Percentiles rank a stretch among this genome's conserved stretches.
These are phyloP conservation scores for Eupeodes latifasciatus DNA, from an alignment of 2,888 invertebrate genomes.

Conservation along the genomic window DNA sequence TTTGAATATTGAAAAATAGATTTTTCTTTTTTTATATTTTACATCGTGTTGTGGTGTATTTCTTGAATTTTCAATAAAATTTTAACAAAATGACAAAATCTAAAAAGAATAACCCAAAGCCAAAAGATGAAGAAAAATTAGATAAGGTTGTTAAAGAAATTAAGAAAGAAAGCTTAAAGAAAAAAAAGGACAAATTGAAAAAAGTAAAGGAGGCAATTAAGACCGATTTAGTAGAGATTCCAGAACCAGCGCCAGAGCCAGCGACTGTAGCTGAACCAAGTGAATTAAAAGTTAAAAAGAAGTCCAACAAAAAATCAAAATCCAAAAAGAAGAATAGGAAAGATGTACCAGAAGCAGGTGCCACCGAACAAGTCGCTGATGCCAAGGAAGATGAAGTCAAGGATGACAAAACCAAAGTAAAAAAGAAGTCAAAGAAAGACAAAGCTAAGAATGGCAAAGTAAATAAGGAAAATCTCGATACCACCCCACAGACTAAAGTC, in stretches of 20 bases:
- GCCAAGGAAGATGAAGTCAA: too few species aligned
- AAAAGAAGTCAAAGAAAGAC: too few species aligned
- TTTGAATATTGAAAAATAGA: too few species aligned
- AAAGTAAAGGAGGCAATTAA: constrained; percentile 30
- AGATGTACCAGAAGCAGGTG: not conserved
- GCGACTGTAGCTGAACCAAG: not conserved
- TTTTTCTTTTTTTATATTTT: too few species aligned
- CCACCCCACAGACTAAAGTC: not conserved
- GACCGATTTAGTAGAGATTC: constrained; percentile 6
- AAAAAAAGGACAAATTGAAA: not conserved
- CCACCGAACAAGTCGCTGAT: too few species aligned
- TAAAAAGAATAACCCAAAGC: not conserved
- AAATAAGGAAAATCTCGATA: too few species aligned
- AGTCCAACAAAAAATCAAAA: not conserved
- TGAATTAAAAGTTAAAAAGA: not conserved
- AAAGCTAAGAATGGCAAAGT: too few species aligned
- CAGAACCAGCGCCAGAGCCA: not conserved
- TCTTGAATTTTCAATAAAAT: not conserved
- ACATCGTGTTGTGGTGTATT: not conserved
- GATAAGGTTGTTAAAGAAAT: not conserved
- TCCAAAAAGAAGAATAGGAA: not conserved
- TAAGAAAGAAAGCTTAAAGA: not conserved
- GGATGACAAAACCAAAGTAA: too few species aligned
- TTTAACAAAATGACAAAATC: not conserved
- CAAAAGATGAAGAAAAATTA: not conserved